Base-by-base conservation (phyloP, 37 sponge, comb jelly and placozoan species). In the Crambe crambe region DNA sequence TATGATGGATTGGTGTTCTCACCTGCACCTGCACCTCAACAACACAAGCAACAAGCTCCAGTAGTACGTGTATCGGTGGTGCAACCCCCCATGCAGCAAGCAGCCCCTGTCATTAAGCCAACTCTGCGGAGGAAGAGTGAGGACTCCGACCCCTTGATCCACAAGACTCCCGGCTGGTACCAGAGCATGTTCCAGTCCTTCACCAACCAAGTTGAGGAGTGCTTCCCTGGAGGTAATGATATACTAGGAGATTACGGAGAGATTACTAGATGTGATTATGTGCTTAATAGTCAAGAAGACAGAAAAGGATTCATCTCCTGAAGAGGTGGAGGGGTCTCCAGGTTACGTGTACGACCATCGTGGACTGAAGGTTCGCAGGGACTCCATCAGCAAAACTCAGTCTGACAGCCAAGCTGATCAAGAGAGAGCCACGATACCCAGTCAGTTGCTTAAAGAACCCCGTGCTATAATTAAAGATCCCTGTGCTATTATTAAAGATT, bases 121-220 rank as follows among this genome's bases (percentile, higher is more conserved):
- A 21, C 70, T 56, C 76, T 76, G 27, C 37, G 18, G 35, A 15
- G 18, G 56, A 68, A 56, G 31, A 34, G 56, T 69, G 35, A 57
- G 1, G 42, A 1, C 18, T 36, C 20, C 20, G 68, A 69, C 21
- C 20, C 36, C 42, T 21, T 56, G 27, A 58, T 44, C 1, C 31
- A 18, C 58, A 66, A 67, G 22, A 26, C n/a, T 0, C 80, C 80
- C 3, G 85, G 77, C 25, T 84, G 85, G 85, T 84, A 84, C 63
- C 76, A 76, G 17, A 27, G 58, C 23, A 76, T 84, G 73, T 84
- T 84, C 68, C 85, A 84, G 63, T 22, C 44, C 21, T 74, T 84
- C 42, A 65, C 76, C 30, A 26, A 76, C 31, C 54, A 68, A 27
- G 85, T 84, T 56, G 85, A 84, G n/a, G 78, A 76, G 38, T 30